A percentile compares a stretch with the other conserved stretches of the same genome.
Conservation (phyloP, 2,888 invertebrate genomes). For the Vesta saturnalis region DNA sequence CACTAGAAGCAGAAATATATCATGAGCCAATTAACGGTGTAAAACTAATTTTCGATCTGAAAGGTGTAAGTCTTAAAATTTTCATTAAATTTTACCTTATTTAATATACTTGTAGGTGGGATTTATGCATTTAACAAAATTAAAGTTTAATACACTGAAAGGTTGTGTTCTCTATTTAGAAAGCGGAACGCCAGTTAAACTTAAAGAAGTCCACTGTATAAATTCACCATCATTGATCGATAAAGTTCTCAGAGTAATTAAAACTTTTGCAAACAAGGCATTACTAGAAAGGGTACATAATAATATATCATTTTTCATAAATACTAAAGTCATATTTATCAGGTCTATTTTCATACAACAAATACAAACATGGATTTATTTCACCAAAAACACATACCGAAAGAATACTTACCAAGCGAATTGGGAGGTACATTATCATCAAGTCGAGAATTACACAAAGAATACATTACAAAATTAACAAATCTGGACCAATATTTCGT, state of each 20-base stretch:
- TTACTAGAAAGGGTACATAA: background rate
- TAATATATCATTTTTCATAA: background rate
- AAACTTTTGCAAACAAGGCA: background rate
- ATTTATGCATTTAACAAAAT: background rate
- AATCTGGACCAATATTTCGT: background rate
- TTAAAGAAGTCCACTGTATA: background rate
- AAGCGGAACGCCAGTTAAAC: background rate
- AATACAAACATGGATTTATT: conserved; percentile 67
- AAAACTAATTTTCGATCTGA: background rate
- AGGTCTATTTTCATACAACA: conserved; percentile 71
- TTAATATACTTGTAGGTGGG: background rate
- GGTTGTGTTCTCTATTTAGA: background rate
- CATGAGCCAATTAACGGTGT: background rate
- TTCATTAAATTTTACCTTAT: background rate
- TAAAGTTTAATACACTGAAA: background rate
- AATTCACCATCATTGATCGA: background rate
- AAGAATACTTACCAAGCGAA: conserved; percentile 68
- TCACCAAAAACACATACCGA: conserved; percentile 67
- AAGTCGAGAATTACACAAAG: background rate
- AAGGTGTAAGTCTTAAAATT: background rate
- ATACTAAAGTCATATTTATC: background rate
- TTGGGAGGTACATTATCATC: conserved; percentile 68
- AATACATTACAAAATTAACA: background rate
- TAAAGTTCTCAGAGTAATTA: background rate
- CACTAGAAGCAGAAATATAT: background rate